These are phyloP conservation scores for Philaethria dido DNA, from an alignment of 2,888 invertebrate genomes.

Conservation along the genomic window DNA sequence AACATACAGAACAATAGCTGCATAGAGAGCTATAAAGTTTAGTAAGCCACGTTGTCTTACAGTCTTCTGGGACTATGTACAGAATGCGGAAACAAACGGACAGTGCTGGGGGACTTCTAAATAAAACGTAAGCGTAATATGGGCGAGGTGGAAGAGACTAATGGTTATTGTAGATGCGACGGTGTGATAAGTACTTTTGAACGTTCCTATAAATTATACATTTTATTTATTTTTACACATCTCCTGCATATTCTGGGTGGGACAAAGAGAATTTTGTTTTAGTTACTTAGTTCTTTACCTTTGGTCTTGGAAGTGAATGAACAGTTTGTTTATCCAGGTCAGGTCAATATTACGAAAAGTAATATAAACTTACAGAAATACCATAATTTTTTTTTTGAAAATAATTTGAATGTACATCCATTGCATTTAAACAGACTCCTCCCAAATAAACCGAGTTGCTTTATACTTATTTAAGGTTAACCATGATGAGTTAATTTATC, in stretches of 20 bases:
- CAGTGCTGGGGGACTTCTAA: conserved; percentile 45
- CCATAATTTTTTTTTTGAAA: too few relatives aligned
- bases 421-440: too few relatives aligned
- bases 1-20: conserved; percentile 44
- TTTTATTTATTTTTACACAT: not conserved
- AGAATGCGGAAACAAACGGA: conserved; percentile 47
- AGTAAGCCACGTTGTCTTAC: conserved; percentile 36
- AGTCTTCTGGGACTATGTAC: conserved; percentile 45
- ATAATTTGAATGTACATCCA: too few relatives aligned
- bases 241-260: not conserved
- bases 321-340: too few relatives aligned
- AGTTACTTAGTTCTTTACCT: too few relatives aligned
- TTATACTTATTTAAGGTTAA: too few relatives aligned
- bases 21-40: conserved; percentile 47
- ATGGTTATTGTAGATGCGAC: conserved; percentile 10
- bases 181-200: conserved; percentile 4
- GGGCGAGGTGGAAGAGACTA: conserved; percentile 32
- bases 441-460: too few relatives aligned
- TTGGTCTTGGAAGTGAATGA: too few relatives aligned
- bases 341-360: too few relatives aligned
- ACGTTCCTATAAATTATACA: not conserved
- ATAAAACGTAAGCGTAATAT: conserved; percentile 46
- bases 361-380: too few relatives aligned
- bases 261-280: too few relatives aligned
- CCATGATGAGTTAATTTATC: too few relatives aligned